Evolutionary conservation across 2,888 invertebrate species (phyloP).

Genomic region (Imbricaverruca yamaguchii): DNA sequence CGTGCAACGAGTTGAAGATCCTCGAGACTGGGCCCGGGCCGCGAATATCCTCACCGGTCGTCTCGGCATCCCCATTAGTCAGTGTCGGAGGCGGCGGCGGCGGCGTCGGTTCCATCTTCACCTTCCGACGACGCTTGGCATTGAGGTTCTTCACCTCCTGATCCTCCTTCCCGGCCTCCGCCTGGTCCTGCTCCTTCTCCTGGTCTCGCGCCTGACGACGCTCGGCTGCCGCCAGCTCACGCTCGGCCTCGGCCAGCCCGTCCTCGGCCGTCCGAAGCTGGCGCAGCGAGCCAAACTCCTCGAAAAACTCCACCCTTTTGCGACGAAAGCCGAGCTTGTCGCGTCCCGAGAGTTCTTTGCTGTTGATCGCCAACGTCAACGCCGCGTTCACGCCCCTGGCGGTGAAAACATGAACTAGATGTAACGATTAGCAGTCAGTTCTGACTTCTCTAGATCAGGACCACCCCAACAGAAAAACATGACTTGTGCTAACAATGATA

Average conservation of each 20-base stretch:
- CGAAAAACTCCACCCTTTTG: slow-evolving; percentile 32
- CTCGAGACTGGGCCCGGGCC: too few relatives aligned
- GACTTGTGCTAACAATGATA: too few relatives aligned
- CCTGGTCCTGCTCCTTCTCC: neutral
- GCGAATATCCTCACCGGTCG: too few relatives aligned
- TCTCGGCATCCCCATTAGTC: too few relatives aligned
- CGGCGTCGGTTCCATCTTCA: slow-evolving; percentile 13
- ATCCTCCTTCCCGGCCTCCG: neutral
- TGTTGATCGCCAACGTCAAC: slow-evolving; percentile 35
- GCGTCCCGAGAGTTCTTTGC: slow-evolving; percentile 34
- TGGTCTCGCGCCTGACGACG: neutral
- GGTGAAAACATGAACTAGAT: neutral
- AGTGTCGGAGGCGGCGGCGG: neutral
- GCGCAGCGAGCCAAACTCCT: slow-evolving; percentile 28
- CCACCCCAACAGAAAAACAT: too few relatives aligned
- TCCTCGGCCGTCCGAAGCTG: slow-evolving; percentile 5
- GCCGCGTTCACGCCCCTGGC: slow-evolving; percentile 35
- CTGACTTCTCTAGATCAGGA: too few relatives aligned
- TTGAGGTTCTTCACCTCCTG: neutral
- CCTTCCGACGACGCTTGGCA: slow-evolving; percentile 23
- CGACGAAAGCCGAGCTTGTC: slow-evolving; percentile 33
- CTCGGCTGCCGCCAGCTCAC: neutral
- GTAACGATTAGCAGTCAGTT: too few relatives aligned
- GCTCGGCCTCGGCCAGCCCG: neutral
- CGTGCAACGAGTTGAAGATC: too few relatives aligned